A percentile compares a stretch with the other conserved stretches of the same genome.
Conservation (phyloP, 1,140 invertebrate genomes). For the Vanessa atalanta region DNA sequence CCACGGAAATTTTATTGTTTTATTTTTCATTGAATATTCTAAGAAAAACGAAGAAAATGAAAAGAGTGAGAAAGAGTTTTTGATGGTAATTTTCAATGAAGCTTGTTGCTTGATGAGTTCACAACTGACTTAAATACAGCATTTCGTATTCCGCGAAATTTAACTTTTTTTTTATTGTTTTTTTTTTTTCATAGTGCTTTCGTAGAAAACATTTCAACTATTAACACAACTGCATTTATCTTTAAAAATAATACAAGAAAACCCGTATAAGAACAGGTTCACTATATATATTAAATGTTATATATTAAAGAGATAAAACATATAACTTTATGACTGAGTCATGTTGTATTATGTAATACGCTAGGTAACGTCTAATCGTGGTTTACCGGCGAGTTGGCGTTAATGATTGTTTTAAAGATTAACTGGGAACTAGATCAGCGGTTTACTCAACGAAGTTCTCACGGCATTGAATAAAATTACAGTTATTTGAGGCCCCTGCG, state of each 20-base stretch:
- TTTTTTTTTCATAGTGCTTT: background rate
- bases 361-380: constrained; percentile 42
- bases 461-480: constrained; percentile 77
- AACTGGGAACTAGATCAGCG: constrained; percentile 72
- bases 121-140: constrained; percentile 12
- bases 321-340: background rate
- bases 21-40: too few relatives aligned
- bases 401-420: constrained; percentile 68
- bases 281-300: background rate
- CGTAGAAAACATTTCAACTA: constrained; percentile 2
- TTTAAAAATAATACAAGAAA: background rate
- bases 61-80: constrained; percentile 46
- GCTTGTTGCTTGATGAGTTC: constrained; percentile 27
- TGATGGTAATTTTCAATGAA: constrained; percentile 60
- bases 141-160: constrained; percentile 3
- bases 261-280: background rate
- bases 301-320: background rate
- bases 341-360: constrained; percentile 15
- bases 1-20: background rate
- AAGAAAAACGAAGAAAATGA: too few relatives aligned
- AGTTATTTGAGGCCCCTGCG: constrained; percentile 54
- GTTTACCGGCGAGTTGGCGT: constrained; percentile 52
- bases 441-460: constrained; percentile 68
- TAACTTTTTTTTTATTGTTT: background rate
- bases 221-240: too few relatives aligned